phyloP scores from a whole-genome alignment of 1,140 invertebrate species.

The Drosophila rhopaloa region DNA sequence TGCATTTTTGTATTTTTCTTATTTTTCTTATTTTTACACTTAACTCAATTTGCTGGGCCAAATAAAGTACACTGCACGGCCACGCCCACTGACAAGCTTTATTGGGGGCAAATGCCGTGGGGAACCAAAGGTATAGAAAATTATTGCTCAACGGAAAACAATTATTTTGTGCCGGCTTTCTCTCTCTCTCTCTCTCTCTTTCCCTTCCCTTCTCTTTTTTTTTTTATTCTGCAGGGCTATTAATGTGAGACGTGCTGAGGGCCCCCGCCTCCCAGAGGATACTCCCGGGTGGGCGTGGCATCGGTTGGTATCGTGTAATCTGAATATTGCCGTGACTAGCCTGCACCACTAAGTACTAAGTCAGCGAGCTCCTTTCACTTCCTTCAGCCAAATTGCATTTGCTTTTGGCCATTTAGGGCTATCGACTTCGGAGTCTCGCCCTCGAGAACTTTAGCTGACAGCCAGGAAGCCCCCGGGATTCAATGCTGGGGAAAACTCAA shows the following conservation, averaged over 20 bases:
- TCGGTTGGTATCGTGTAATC: slow-evolving; percentile 62
- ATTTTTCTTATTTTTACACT: slow-evolving; percentile 49
- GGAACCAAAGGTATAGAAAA: slow-evolving; percentile 66
- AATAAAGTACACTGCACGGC: slow-evolving; percentile 35
- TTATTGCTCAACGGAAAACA: slow-evolving; percentile 81
- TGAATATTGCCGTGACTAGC: slow-evolving; percentile 75
- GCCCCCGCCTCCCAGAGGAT: neutral
- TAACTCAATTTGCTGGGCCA: slow-evolving; percentile 64
- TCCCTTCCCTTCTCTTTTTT: neutral
- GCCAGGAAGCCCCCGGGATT: neutral
- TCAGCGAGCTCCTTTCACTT: slow-evolving; percentile 17
- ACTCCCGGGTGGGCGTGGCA: slow-evolving; percentile 28
- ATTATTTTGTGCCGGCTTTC: slow-evolving; percentile 70
- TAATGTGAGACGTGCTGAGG: slow-evolving; percentile 50
- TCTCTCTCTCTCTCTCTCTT: neutral
- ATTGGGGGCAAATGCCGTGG: slow-evolving; percentile 44
- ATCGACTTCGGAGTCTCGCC: slow-evolving; percentile 42
- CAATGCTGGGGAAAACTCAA: slow-evolving; percentile 2
- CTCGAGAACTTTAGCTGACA: neutral
- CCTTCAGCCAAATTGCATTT: slow-evolving; percentile 67
- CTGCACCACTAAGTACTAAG: slow-evolving; percentile 40
- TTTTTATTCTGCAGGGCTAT: slow-evolving; percentile 39
- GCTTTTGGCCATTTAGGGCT: slow-evolving; percentile 67
- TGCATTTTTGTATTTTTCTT: slow-evolving; percentile 21
- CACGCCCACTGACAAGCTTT: slow-evolving; percentile 48